These are phyloP conservation scores for Steatocranus sp. DNA, from an alignment of 2,797 vertebrate genomes.

Conservation along the genomic window DNA sequence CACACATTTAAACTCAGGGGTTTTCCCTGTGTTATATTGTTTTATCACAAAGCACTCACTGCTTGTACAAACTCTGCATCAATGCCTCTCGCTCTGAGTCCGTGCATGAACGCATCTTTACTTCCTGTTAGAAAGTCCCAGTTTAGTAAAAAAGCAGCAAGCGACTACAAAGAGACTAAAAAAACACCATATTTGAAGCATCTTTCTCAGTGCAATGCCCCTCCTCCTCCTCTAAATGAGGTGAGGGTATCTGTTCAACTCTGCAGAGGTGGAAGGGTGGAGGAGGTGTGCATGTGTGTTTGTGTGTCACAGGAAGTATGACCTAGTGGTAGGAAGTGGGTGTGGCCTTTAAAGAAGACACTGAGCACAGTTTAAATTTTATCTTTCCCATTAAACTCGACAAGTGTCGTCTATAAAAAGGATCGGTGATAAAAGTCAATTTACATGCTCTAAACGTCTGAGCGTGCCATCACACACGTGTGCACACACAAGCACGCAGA, in stretches of 20 bases:
- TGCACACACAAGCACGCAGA: background rate
- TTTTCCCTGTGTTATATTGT: background rate
- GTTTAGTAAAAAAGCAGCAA: background rate
- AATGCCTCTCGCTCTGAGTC: background rate
- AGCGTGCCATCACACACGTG: rapidly evolving
- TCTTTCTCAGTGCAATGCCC: background rate
- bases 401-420: background rate
- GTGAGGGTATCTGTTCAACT: background rate
- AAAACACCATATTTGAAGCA: background rate
- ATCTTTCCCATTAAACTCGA: background rate
- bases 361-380: background rate
- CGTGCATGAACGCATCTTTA: background rate
- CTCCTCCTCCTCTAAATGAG: background rate
- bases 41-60: background rate
- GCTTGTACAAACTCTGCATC: background rate
- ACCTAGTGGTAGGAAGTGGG: constrained; percentile 9
- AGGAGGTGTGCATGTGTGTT: background rate
- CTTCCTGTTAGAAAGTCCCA: background rate
- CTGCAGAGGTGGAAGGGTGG: background rate
- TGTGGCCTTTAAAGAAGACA: background rate
- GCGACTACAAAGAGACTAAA: background rate
- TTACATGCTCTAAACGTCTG: background rate
- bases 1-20: background rate
- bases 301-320: background rate
- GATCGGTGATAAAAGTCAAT: background rate